Percentiles rank a stretch among this genome's conserved stretches.
Conservation (phyloP, 1,140 invertebrate species). For the Leptinotarsa undecemlineata region DNA sequence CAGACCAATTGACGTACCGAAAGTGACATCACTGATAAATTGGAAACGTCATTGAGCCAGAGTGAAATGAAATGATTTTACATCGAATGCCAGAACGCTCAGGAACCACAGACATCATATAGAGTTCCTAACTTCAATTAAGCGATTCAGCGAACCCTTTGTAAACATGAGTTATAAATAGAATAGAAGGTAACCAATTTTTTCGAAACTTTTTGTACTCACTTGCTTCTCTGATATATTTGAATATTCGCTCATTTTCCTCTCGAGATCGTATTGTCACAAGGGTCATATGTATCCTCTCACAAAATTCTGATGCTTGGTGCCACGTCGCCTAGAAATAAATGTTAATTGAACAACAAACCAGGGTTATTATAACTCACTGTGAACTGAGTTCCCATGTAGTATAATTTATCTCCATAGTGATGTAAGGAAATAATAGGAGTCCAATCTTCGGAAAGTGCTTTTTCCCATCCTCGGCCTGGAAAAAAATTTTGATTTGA, state of each 20-base stretch:
- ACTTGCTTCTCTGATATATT: constrained; percentile 20
- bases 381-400: background rate
- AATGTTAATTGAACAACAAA: constrained; percentile 6
- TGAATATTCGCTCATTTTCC: constrained; percentile 20
- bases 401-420: constrained; percentile 6
- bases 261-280: background rate
- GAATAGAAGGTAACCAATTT: no score
- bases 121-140: no score
- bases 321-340: constrained; percentile 1
- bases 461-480: constrained; percentile 1
- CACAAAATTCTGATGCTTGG: constrained; percentile 11
- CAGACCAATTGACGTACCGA: no score
- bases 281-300: constrained; percentile 15
- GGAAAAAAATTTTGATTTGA: no score
- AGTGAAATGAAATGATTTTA: no score
- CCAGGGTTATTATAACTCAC: background rate
- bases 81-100: no score
- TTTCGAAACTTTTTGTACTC: background rate
- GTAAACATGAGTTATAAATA: no score
- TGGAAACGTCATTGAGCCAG: no score
- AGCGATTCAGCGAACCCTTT: no score
- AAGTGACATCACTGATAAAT: no score
- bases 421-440: background rate
- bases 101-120: no score
- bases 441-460: background rate